Conservation (phyloP, 1,140 invertebrate genomes). For the Leptinotarsa defecta region DNA sequence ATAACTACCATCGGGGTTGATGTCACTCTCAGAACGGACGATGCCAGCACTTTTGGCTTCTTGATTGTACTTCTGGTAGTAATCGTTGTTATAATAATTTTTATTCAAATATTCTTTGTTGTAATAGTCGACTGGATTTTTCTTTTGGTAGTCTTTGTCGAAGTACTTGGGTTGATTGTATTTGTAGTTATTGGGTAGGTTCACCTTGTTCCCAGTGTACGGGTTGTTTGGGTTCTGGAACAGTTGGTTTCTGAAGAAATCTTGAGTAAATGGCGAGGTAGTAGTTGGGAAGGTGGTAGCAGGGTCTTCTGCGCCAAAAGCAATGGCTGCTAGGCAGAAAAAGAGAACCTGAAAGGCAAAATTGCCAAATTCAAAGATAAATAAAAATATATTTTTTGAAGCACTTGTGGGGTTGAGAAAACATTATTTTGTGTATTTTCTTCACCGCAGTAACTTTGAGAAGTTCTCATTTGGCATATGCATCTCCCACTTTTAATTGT, state of each 20-base stretch:
- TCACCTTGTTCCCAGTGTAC: not conserved
- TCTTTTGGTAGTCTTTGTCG: conserved; percentile 9
- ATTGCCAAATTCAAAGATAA: not conserved
- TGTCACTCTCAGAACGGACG: conserved; percentile 17
- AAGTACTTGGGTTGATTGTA: not conserved
- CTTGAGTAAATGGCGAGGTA: not conserved
- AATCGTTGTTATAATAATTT: not conserved
- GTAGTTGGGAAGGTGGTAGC: not conserved
- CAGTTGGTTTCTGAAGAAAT: not conserved
- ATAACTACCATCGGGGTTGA: conserved; percentile 29
- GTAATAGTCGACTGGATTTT: not conserved
- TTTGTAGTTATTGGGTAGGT: not conserved
- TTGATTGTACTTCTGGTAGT: conserved; percentile 13
- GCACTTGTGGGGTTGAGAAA: not conserved
- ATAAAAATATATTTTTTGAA: not conserved
- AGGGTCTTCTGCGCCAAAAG: not conserved
- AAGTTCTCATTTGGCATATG: too few species aligned
- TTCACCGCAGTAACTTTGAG: not conserved
- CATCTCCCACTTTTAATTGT: too few species aligned
- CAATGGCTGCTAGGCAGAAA: not conserved
- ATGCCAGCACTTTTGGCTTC: conserved; percentile 13
- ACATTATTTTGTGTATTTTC: not conserved
- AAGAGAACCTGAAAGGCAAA: conserved; percentile 14
- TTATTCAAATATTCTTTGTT: conserved; percentile 3
- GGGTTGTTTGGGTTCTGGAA: conserved; percentile 15